Evolutionary conservation across 2,797 vertebrate genomes (phyloP).

Genomic region (Monodelphis domestica): DNA sequence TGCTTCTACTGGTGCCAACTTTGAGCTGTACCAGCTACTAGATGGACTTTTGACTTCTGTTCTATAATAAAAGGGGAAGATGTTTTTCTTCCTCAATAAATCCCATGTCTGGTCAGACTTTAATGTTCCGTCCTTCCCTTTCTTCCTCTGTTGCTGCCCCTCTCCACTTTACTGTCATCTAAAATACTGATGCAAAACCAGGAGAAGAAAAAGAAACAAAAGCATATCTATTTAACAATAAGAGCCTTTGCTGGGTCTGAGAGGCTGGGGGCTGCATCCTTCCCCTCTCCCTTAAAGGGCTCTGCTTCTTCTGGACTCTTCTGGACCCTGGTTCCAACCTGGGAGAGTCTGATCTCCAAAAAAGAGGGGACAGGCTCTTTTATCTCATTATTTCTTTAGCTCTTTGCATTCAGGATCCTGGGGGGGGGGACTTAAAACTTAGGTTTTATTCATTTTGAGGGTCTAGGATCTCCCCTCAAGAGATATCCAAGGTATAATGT

Average conservation of each 20-base stretch:
- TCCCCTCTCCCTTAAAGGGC: not conserved
- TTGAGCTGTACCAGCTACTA: not conserved
- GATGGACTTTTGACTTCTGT: not conserved
- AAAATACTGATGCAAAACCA: not conserved
- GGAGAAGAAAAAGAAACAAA: not conserved
- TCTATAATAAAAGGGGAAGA: not conserved
- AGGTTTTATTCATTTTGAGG: not conserved
- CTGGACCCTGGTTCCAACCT: not conserved
- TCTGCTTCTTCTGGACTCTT: not conserved
- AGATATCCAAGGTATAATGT: not conserved
- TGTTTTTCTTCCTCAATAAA: not conserved
- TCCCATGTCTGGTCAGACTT: not conserved
- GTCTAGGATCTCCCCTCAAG: not conserved
- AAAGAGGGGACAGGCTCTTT: not conserved
- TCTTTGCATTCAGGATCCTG: not conserved
- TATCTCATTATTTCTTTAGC: not conserved
- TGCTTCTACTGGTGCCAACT: not conserved
- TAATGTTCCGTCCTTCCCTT: not conserved
- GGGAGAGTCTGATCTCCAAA: not conserved
- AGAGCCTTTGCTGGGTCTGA: not conserved
- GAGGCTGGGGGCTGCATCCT: not conserved
- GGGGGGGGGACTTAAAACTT: not conserved
- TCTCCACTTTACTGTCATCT: not conserved
- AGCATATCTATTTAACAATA: not conserved
- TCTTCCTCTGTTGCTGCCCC: not conserved